Evolutionary conservation across 2,797 vertebrate genomes (phyloP).

Genomic region (Synaphobranchus kaupii): DNA sequence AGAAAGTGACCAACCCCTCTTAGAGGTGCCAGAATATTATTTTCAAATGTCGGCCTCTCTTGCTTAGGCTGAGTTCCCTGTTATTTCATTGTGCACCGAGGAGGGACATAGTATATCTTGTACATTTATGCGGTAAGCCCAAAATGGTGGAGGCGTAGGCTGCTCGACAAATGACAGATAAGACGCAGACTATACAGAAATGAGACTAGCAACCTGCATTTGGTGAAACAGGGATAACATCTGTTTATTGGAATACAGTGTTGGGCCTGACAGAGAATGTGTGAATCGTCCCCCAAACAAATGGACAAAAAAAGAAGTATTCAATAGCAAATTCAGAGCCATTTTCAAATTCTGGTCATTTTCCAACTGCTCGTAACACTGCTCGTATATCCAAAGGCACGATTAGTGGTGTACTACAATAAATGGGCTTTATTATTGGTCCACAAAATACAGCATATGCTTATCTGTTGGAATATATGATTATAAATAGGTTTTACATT

Average conservation of each 20-base stretch:
- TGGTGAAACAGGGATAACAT: not conserved
- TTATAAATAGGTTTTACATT: not conserved
- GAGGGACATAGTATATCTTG: not conserved
- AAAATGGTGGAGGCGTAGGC: not conserved
- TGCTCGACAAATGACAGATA: not conserved
- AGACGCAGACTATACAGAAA: not conserved
- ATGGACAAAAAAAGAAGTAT: not conserved
- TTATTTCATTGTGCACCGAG: not conserved
- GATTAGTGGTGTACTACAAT: not conserved
- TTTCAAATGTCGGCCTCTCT: not conserved
- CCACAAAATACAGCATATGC: not conserved
- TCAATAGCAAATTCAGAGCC: not conserved
- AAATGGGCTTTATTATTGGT: not conserved
- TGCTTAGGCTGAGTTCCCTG: not conserved
- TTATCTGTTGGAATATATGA: not conserved
- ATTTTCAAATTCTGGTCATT: not conserved
- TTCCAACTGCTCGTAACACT: not conserved
- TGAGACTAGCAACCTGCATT: not conserved
- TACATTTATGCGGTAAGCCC: not conserved
- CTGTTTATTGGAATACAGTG: not conserved
- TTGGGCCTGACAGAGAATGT: not conserved
- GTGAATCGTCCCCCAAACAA: not conserved
- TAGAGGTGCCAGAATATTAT: not conserved
- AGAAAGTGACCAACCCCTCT: not conserved
- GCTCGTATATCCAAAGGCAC: not conserved